These are phyloP conservation scores for Volucella bombylans DNA, from an alignment of 2,888 invertebrate species.

Conservation along the genomic window DNA sequence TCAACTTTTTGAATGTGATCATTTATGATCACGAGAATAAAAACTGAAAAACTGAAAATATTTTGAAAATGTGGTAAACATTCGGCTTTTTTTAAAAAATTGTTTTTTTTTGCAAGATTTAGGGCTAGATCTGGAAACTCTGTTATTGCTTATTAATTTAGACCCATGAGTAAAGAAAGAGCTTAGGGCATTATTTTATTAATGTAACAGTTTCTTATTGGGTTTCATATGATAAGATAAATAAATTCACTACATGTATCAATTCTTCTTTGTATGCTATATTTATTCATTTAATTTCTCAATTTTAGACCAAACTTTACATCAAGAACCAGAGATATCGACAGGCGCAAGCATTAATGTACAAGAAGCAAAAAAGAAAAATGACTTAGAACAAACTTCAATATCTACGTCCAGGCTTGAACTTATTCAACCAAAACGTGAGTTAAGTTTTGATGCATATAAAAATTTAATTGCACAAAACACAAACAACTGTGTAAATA, in stretches of 20 bases:
- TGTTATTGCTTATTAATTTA: no score
- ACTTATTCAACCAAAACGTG: conserved; percentile 32
- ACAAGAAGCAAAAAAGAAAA: background rate
- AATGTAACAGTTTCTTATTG: no score
- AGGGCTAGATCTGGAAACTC: no score
- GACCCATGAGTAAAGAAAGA: no score
- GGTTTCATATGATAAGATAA: background rate
- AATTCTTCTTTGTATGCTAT: background rate
- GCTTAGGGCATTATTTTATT: no score
- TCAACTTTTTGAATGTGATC: no score
- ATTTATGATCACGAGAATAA: no score
- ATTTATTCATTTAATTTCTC: background rate
- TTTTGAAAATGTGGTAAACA: no score
- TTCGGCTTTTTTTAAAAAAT: no score
- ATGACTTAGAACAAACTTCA: background rate
- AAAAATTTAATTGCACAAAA: background rate
- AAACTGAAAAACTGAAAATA: no score
- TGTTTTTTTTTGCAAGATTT: no score
- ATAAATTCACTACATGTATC: background rate
- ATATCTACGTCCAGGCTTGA: background rate
- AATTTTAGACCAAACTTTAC: background rate
- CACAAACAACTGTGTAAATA: background rate
- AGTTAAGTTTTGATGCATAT: background rate
- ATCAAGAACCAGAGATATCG: background rate
- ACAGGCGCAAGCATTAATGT: background rate